Conservation (phyloP, 2,888 invertebrate genomes). For the Nyleta sp. region DNA sequence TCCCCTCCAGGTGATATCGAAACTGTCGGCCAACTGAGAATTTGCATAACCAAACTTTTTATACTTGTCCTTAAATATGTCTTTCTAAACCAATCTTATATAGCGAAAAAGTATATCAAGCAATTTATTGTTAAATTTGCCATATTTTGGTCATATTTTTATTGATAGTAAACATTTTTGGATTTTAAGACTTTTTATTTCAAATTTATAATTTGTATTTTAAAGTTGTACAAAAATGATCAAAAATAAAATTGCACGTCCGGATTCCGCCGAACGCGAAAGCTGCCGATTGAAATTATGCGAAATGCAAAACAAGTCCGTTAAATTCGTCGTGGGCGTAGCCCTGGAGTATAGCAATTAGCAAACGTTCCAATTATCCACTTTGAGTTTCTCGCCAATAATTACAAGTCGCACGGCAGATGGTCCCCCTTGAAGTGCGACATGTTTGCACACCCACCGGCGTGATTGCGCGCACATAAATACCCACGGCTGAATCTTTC, state of each 20-base stretch:
- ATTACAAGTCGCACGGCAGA: constrained; percentile 71
- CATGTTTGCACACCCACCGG: constrained; percentile 49
- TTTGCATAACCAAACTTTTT: too few relatives aligned
- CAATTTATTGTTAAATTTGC: too few relatives aligned
- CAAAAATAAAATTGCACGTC: background rate
- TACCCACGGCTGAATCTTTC: constrained; percentile 21
- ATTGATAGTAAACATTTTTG: too few relatives aligned
- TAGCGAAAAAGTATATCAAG: too few relatives aligned
- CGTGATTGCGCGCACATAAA: constrained; percentile 45
- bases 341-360: constrained; percentile 74
- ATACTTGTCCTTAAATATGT: too few relatives aligned
- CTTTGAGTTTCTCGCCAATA: constrained; percentile 75
- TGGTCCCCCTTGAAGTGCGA: constrained; percentile 57
- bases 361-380: constrained; percentile 77
- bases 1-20: too few relatives aligned
- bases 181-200: too few relatives aligned
- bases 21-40: too few relatives aligned
- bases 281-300: background rate
- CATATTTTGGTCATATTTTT: too few relatives aligned
- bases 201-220: too few relatives aligned
- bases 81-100: too few relatives aligned
- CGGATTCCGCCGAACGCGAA: background rate
- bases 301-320: constrained; percentile 24
- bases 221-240: background rate
- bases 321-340: constrained; percentile 52